A percentile compares a stretch with the other conserved stretches of the same genome.
Conservation (phyloP, 2,113 vertebrate species). For the Pseudorasbora parva region DNA sequence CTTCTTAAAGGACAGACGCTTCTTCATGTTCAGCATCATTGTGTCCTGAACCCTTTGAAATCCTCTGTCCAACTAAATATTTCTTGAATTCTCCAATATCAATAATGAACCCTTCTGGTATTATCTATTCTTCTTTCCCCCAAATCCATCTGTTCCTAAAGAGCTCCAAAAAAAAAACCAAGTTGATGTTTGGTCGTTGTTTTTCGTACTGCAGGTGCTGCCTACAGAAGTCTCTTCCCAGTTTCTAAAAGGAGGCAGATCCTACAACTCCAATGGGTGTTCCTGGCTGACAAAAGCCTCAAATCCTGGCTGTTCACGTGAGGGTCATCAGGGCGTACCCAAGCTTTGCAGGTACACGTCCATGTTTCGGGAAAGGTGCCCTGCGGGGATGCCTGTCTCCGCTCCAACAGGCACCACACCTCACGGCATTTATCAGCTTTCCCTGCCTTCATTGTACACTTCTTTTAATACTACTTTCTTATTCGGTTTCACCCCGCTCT, state of each 20-base stretch:
- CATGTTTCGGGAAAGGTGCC: conserved; percentile 60
- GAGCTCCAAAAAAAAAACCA: not conserved
- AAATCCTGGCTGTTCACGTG: conserved; percentile 11
- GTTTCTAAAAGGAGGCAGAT: conserved; percentile 20
- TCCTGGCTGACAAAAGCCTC: conserved; percentile 37
- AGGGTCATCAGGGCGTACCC: conserved; percentile 46
- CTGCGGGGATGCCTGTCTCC: conserved; percentile 61
- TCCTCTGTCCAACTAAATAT: not conserved
- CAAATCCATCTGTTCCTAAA: not conserved
- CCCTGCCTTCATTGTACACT: conserved; percentile 18
- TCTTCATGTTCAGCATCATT: conserved; percentile 67
- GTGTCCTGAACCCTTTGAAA: not conserved
- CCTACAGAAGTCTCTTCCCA: not conserved
- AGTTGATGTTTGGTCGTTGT: not conserved
- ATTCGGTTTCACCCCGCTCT: conserved; percentile 10
- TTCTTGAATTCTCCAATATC: not conserved
- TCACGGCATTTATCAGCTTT: conserved; percentile 28
- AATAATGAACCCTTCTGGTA: not conserved
- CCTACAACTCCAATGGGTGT: conserved; percentile 1
- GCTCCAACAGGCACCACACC: conserved; percentile 49
- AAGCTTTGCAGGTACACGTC: conserved; percentile 62
- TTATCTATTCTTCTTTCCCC: not conserved
- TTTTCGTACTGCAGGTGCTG: not conserved
- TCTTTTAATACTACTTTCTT: conserved; percentile 19
- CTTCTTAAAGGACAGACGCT: conserved; percentile 57